Evolutionary conservation across 2,113 vertebrate species (phyloP), one percentile per base, ranked within the genome.

Genomic region (Micromys minutus): DNA sequence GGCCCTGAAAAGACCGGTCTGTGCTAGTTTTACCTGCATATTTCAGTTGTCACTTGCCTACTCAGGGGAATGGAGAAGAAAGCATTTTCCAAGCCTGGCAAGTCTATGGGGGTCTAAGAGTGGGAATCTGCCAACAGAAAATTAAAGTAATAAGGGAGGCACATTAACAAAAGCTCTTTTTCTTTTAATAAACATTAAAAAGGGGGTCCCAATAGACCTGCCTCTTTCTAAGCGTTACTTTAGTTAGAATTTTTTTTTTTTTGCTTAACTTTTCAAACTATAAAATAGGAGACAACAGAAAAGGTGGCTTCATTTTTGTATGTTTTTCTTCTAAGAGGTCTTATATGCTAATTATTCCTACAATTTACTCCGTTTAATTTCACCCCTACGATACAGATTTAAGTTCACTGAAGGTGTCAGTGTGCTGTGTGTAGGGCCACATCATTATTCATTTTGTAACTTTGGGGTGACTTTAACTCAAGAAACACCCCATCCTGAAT

Each of bases 71-170:
- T 2, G 0, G 13, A 95, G 96, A 96, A 93, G 83, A 97, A 95
- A 96, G 96, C 85, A 22, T 84, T 90, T 95, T 93, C 76, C 77
- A 57, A 52, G 83, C 93, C 89, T 52, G 31, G 92, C 26, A 72
- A 79, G 81, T 96, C 96, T 94, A 61, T 67, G 24, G 95, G 96
- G 94, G 88, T 92, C 94, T 97, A 76, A 86, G 31, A 86, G 55
- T 10, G 34, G 69, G 71, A 39, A 88, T 92, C 95, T 94, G 94
- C 94, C 97, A 97, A 94, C 55, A 69, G 71, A 90, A 96, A 97
- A 97, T 98, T 95, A 97, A 95, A 97, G 96, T 93, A 90, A 94
- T 84, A 87, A 94, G 96, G 88, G 81, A 91, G 89, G 85, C 69
- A 86, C 81, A 67, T 93, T 96, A 96, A 94, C 96, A 97, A 96